Base-by-base conservation (phyloP, 1,140 invertebrate genomes). In the Temnothorax longispinosus region DNA sequence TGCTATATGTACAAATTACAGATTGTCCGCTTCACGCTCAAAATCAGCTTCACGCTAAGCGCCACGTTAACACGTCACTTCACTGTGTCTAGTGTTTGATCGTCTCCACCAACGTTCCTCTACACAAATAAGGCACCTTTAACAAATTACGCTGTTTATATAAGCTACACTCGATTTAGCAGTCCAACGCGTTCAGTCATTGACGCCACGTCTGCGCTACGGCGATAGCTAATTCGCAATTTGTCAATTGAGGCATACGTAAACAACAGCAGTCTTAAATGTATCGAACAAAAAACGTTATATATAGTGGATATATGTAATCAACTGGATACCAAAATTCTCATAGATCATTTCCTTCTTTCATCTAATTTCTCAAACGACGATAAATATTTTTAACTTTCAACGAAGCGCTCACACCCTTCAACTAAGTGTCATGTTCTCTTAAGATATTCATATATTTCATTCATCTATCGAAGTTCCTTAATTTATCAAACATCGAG, bases 61-160 rank as follows among this genome's bases (percentile, higher is more conserved):
- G 88, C 85, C 89, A 58, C 84, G 58, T 90, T 60, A 69, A 75
- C 90, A 91, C 77, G 78, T 89, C 88, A 88, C 88, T 92, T 90
- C 90, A 89, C 67, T 91, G 87, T 89, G 87, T 89, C 87, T 87
- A 67, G 65, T 27, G 81, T 90, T 89, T 87, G 90, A 88, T 93
- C 88, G 86, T 88, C 82, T 91, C 80, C 85, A 82, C 80, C 88
- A 69, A 27, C 41, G 85, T 91, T 88, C 91, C 89, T 92, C 92
- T 94, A 94, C 91, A 93, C 91, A 93, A 94, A 94, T 95, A 95
- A 95, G 95, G 95, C 95, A 95, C 95, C 95, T 94, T 95, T 93
- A 94, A 95, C 95, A 95, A 95, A 95, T 95, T 94, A 95, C 91
- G 89, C 92, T 89, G 89, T 91, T 50, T 91, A 92, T 69, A 47